phyloP scores from a whole-genome alignment of 2,797 vertebrate genomes.

The Coilia nasus region DNA sequence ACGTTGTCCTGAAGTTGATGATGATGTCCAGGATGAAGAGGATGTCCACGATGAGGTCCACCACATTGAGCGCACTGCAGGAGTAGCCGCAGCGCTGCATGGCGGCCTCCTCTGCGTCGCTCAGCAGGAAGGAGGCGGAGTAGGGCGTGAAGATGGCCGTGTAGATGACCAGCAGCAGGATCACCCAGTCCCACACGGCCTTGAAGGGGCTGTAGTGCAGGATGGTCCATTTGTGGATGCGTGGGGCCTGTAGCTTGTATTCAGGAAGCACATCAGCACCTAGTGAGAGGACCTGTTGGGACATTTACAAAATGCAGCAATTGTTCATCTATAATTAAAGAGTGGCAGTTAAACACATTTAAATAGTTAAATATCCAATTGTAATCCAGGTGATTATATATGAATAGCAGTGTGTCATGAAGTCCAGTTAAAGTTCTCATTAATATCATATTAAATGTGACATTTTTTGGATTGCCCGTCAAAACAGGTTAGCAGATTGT shows the following conservation, averaged over 20 bases:
- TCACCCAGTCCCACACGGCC: slow-evolving; percentile 92
- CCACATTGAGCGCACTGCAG: slow-evolving; percentile 85
- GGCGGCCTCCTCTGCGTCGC: slow-evolving; percentile 74
- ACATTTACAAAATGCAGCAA: neutral
- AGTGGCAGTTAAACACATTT: neutral
- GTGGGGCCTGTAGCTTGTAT: slow-evolving; percentile 88
- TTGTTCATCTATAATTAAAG: neutral
- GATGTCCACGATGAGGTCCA: slow-evolving; percentile 92
- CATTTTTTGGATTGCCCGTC: neutral
- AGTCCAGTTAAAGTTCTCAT: no score
- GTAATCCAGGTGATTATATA: no score
- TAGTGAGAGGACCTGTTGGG: slow-evolving; percentile 80
- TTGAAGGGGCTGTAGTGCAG: slow-evolving; percentile 93
- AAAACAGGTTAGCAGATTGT: no score
- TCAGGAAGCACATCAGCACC: slow-evolving; percentile 85
- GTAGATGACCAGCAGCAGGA: slow-evolving; percentile 89
- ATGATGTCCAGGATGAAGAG: slow-evolving; percentile 93
- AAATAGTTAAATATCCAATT: neutral
- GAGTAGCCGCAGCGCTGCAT: slow-evolving; percentile 79
- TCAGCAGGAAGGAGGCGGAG: slow-evolving; percentile 82
- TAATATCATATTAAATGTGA: neutral
- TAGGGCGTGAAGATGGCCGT: slow-evolving; percentile 89
- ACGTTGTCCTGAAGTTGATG: slow-evolving; percentile 92
- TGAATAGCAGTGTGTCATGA: no score
- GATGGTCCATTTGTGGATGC: slow-evolving; percentile 92